Percentiles rank a stretch among this genome's conserved stretches.
Evolutionary conservation across 2,113 vertebrate species (phyloP).

Genomic region (Stictonetta naevosa): DNA sequence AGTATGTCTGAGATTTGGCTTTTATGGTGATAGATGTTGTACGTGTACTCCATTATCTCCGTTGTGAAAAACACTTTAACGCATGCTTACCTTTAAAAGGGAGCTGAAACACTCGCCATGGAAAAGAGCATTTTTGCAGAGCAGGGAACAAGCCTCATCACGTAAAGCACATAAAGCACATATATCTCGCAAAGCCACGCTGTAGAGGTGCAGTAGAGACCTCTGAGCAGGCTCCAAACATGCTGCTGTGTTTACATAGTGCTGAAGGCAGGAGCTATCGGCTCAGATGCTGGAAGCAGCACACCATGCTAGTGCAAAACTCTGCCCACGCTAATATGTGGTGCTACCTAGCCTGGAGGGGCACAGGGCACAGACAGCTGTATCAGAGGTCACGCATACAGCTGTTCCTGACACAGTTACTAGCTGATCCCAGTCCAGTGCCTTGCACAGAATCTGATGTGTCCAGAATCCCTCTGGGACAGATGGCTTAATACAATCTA

Average conservation of each 20-base stretch:
- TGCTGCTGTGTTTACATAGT: neutral
- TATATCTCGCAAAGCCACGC: neutral
- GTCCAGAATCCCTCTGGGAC: neutral
- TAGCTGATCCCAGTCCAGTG: neutral
- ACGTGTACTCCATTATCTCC: neutral
- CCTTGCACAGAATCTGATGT: neutral
- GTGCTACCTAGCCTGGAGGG: neutral
- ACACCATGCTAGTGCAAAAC: accelerated
- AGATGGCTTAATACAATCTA: neutral
- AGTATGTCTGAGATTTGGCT: neutral
- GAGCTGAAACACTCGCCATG: accelerated
- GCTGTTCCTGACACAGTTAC: neutral
- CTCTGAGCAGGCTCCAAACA: neutral
- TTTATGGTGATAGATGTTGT: conserved; percentile 41
- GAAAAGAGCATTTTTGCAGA: neutral
- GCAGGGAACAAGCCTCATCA: neutral
- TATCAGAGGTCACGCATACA: neutral
- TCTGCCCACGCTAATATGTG: neutral
- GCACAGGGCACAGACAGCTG: neutral
- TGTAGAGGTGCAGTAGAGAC: neutral
- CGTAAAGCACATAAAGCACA: neutral
- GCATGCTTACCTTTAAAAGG: neutral
- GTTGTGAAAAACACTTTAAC: conserved; percentile 3
- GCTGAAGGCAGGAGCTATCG: accelerated
- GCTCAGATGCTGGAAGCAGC: neutral